Evolutionary conservation across 2,888 invertebrate species (phyloP), one percentile per base, ranked within the genome.

Genomic region (Xanthorhoe designata): DNA sequence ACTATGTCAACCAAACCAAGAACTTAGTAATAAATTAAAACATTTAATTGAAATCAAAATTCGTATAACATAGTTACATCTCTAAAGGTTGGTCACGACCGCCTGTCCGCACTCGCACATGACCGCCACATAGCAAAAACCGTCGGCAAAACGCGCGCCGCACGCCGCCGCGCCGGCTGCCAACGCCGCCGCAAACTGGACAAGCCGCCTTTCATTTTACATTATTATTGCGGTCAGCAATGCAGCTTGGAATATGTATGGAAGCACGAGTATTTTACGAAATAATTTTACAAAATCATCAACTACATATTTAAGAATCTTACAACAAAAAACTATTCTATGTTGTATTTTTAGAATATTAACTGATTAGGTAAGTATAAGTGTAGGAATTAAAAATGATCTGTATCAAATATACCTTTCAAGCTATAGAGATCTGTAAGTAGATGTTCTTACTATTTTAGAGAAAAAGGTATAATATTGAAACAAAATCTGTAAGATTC

Each of bases 171-270:
- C 74, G 68, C 50, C 79, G 81, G 82, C 84, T 82, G 83, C 79
- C 82, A 75, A 74, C 85, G 47, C 88, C 88, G 87, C 91, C 90
- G 79, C 91, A 89, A 85, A 85, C 86, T 88, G 87, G 84, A 77
- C 72, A 75, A 74, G 71, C 69, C 71, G 79, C 78, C 75, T 73
- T 71, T 73, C 73, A 73, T 75, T 74, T 59, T 62, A 66, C 74
- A 64, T 65, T 73, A 68, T 66, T 65, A 75, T 68, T 72, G 74
- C 69, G 73, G 78, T 75, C 17, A 54, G 52, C 57, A 63, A 15
- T 15, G 45, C 42, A 18, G 38, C 15, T 47, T 15, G 13, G 15
- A 47, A 47, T 42, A 42, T 42, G 38, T 9, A 35, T 42, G 38
- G 13, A 42, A 10, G 32, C 13, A 42, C 3, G 13, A 13, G 38